Evolutionary conservation across 1,140 invertebrate species (phyloP), one percentile per base, ranked within the genome.

Genomic region (Nixonia krombeini): DNA sequence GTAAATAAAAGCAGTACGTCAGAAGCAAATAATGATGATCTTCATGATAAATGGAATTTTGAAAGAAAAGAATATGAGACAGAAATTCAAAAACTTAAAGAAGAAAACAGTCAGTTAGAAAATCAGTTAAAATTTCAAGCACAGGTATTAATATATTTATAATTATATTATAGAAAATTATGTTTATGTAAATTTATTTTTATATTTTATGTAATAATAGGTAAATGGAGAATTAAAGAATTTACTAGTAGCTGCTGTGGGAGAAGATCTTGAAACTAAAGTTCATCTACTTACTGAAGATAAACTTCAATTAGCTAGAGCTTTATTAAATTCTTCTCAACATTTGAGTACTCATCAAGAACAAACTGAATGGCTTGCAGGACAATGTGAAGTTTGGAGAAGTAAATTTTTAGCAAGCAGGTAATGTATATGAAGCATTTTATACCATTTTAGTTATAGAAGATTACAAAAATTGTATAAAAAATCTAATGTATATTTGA

Each of bases 381-480:
- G 95, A 1, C 94, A 97, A 74, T 96, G 94, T 82, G 95, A 98
- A 87, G 94, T 97, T 47, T 97, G 95, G 95, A 90, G 95, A 59
- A 96, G 94, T 73, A 97, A 97, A 90, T 98, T 96, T 85, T 85
- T 97, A 69, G 95, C 95, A 15, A 95, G 94, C 87, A 96, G 91
- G 91, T 93, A 81, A 71, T 65, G 51, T 47, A 45, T n/a, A n/a
- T n/a, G n/a, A n/a, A n/a, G n/a, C n/a, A n/a, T n/a, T n/a, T n/a
- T n/a, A n/a, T n/a, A n/a, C n/a, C n/a, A 52, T 70, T 35, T 63
- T 29, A 21, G 10, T 56, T 21, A n/a, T 29, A 25, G 15, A 46
- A 42, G 23, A 26, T 8, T 2, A 52, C 28, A 37, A 31, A 29
- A 46, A 29, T 16, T 33, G 9, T 2, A 17, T 33, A 10, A 41